Evolutionary conservation across 2,113 vertebrate genomes (phyloP).

Genomic region (Rallus limicola): DNA sequence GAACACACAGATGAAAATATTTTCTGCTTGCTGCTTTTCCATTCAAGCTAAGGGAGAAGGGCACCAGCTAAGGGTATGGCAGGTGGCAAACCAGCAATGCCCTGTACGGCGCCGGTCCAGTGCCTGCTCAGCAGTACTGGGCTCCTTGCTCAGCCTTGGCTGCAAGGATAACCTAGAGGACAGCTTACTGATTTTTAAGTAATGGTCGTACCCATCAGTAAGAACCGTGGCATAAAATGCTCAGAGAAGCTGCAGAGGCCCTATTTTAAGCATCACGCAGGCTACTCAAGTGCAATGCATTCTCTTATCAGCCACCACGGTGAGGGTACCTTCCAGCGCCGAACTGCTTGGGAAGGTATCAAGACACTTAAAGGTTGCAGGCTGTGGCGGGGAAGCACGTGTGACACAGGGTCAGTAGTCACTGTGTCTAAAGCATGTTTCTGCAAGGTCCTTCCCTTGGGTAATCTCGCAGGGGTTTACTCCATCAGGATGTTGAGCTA

Average conservation of each 20-base stretch:
- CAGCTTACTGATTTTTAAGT: neutral
- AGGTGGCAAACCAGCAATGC: neutral
- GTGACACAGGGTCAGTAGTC: neutral
- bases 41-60: neutral
- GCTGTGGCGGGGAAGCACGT: neutral
- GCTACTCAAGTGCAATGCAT: neutral
- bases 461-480: neutral
- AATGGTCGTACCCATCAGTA: neutral
- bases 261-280: conserved; percentile 29
- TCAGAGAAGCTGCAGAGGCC: neutral
- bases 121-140: neutral
- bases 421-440: neutral
- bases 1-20: neutral
- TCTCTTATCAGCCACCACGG: neutral
- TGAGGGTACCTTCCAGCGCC: neutral
- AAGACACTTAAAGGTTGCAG: neutral
- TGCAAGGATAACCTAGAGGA: neutral
- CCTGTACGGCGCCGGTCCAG: neutral
- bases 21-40: neutral
- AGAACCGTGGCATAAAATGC: neutral
- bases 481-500: neutral
- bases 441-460: neutral
- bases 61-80: neutral
- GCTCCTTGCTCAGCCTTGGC: neutral
- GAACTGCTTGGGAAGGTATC: neutral